Evolutionary conservation across 2,797 vertebrate genomes (phyloP), one percentile per base, ranked within the genome.

Genomic region (Schizopygopsis malacanthus): DNA sequence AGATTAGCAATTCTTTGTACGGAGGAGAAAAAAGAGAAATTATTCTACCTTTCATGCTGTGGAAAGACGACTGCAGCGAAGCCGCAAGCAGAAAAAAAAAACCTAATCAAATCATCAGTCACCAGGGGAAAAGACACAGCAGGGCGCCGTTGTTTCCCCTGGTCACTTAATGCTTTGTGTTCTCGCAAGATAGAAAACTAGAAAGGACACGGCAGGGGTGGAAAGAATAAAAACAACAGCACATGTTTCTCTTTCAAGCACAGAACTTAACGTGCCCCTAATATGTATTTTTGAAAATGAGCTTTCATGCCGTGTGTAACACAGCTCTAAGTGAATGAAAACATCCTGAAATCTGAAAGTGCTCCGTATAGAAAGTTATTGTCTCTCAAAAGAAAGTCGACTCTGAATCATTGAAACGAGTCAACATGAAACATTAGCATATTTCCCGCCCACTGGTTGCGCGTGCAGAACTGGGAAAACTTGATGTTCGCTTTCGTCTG

Each of bases 31-130:
- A 11, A 50, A 59, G 7, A 70, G 43, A 59, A 81, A 79, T 80
- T 70, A 75, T 67, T 80, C 63, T 61, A 59, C 39, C 8, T 76
- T 81, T 76, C 59, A 80, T 65, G n/a, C 73, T 70, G 47, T 43
- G 18, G 71, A 33, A 79, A 41, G 81, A 59, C 7, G 20, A 22
- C 65, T 43, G 33, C 41, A 52, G 20, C 56, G 50, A 77, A 76
- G 56, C 82, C 71, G 76, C 63, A 28, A 59, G 77, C 20, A 81
- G 39, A 25, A 73, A 81, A 25, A 73, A 81, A 65, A 43, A 59
- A 43, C 20, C 9, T 41, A 84, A 84, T 87, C 47, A 81, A 84
- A 80, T 69, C 70, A 85, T 63, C 78, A 52, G 59, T 81, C 25
- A 39, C 71, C 20, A 15, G 41, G 22, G 16, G 39, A 33, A 71